Percentiles rank a stretch among this genome's conserved stretches.
These are phyloP conservation scores for Meloe dianella DNA, from an alignment of 2,888 invertebrate genomes.

Conservation along the genomic window DNA sequence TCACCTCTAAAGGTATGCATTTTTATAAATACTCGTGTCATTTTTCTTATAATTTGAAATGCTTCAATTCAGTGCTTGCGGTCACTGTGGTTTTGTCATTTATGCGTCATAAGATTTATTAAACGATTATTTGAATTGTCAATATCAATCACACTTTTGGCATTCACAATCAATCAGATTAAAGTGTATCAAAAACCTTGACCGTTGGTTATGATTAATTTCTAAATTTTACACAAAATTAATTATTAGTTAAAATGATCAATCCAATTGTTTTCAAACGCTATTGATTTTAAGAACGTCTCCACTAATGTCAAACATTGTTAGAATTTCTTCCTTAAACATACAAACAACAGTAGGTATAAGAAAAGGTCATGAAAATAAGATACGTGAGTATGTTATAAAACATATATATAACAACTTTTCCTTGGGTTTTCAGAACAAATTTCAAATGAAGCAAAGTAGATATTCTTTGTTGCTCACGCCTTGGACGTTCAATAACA, in stretches of 20 bases:
- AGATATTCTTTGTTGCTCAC: constrained; percentile 1
- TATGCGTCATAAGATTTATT: background rate
- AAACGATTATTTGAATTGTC: background rate
- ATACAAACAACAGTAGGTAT: background rate
- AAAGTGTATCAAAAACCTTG: background rate
- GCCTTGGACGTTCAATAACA: constrained; percentile 4
- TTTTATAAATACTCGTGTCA: too few species aligned
- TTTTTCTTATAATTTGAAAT: background rate
- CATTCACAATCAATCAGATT: background rate
- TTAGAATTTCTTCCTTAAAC: constrained; percentile 1
- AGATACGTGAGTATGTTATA: constrained; percentile 8
- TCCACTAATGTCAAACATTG: constrained; percentile 7
- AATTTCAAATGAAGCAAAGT: background rate
- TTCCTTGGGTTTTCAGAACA: background rate
- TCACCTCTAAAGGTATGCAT: background rate
- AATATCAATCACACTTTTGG: background rate
- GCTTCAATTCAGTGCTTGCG: background rate
- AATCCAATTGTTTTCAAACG: background rate
- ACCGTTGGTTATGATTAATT: background rate
- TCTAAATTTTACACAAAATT: background rate
- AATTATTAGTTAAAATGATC: background rate
- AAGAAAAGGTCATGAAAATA: constrained; percentile 9
- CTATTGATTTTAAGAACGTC: background rate
- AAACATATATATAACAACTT: constrained; percentile 1
- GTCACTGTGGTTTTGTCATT: constrained; percentile 11